Base-by-base conservation (phyloP, 2,888 invertebrate species). In the Antitype chi region DNA sequence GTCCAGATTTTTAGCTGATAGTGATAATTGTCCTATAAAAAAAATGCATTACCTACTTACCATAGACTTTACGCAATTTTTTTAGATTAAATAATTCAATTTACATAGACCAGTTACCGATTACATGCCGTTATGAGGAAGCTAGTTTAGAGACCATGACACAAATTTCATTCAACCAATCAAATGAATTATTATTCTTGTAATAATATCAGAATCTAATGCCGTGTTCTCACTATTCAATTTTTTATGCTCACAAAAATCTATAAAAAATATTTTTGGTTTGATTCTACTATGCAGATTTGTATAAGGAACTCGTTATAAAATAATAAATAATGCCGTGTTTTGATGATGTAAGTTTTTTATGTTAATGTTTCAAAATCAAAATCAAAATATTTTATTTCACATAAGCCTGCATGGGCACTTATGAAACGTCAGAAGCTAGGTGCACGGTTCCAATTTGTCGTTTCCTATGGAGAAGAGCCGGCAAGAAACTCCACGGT, bases 41-140 rank as follows among this genome's bases (percentile, higher is more conserved):
- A 32, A 32, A 32, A 32, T 32, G 32, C 32, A 4, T 32, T 32
- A 38, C 38, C 6, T 5, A 38, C 38, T 38, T 5, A 57, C 23
- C 9, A 11, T 20, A 9, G 1, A 3, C 11, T 11, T 47, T 20
- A 28, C 23, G n/a, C 6, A 28, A n/a, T n/a, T 28, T 20, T 52
- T 53, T 59, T 49, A 25, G 49, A 47, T 32, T 23, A 55, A 57
- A 80, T 49, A 15, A 28, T 60, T 70, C 13, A 8, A 20, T 43
- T 49, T n/a, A 2, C 32, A 47, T 71, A 72, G 62, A 71, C 55
- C 20, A 57, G 68, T 76, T 15, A 23, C 17, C 2, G 52, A 76
- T 80, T 78, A 85, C 68, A 60, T 59, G 49, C 60, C 49, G 78
- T 81, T 84, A 75, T 32, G 62, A 88, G 85, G 87, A 88, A 86